Conservation (phyloP, 2,797 vertebrate genomes). For the Periparus ater region DNA sequence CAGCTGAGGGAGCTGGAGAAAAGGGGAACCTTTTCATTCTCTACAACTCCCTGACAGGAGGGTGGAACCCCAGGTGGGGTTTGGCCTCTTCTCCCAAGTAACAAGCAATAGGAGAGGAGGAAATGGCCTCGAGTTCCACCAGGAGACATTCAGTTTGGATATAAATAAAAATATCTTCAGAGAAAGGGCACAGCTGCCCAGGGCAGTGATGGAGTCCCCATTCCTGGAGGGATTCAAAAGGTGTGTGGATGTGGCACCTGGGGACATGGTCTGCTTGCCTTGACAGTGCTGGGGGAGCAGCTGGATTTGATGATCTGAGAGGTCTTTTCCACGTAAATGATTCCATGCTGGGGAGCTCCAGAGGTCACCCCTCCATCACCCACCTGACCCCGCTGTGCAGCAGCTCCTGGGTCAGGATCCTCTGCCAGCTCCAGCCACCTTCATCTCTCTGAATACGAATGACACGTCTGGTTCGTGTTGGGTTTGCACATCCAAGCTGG, state of each 20-base stretch:
- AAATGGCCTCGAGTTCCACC: neutral
- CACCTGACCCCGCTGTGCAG: accelerated
- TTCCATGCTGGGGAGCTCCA: neutral
- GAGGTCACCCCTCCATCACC: neutral
- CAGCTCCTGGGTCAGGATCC: neutral
- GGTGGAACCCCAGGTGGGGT: no score
- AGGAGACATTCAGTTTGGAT: neutral
- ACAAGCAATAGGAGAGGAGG: neutral
- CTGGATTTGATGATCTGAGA: neutral
- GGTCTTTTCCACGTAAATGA: neutral
- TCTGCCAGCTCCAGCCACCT: neutral
- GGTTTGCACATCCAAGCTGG: neutral
- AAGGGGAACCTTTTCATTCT: neutral
- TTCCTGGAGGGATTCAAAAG: neutral
- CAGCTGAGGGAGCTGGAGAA: neutral
- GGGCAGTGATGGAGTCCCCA: neutral
- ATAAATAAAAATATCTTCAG: neutral
- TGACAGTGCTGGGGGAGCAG: neutral
- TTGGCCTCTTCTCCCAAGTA: neutral
- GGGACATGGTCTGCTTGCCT: neutral
- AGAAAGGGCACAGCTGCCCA: neutral
- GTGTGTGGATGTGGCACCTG: accelerated
- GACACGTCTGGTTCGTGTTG: neutral
- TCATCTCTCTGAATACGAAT: neutral
- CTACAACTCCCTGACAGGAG: no score